Percentiles rank a stretch among this genome's conserved stretches.
These are phyloP conservation scores for Lochmaea crataegi DNA, from an alignment of 2,888 invertebrate genomes.

Conservation along the genomic window DNA sequence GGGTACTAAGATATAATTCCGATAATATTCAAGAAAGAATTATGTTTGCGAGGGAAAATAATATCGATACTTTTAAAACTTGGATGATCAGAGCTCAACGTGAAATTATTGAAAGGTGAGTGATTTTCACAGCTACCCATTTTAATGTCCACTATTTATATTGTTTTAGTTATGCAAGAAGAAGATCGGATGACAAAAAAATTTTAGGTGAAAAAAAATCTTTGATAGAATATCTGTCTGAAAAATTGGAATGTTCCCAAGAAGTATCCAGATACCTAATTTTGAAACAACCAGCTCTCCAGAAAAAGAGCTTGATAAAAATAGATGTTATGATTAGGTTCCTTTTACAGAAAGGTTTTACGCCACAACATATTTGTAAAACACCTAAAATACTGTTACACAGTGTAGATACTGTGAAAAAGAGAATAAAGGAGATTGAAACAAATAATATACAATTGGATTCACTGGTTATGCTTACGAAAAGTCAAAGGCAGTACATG, in stretches of 20 bases:
- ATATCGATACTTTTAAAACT: slow-evolving; percentile 63
- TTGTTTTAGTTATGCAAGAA: slow-evolving; percentile 60
- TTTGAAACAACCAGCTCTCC: slow-evolving; percentile 61
- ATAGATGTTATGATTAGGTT: slow-evolving; percentile 65
- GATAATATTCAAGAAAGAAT: slow-evolving; percentile 58
- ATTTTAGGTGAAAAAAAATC: slow-evolving; percentile 61
- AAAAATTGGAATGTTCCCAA: slow-evolving; percentile 60
- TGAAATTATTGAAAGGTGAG: slow-evolving; percentile 61
- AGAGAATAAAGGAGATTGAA: slow-evolving; percentile 60
- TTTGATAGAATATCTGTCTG: slow-evolving; percentile 62
- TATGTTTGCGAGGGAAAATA: slow-evolving; percentile 55
- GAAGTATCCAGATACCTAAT: slow-evolving; percentile 58
- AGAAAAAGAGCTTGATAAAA: slow-evolving; percentile 63
- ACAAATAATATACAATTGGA: slow-evolving; percentile 55
- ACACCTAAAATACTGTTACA: slow-evolving; percentile 65
- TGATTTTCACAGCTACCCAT: slow-evolving; percentile 17
- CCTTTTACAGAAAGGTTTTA: slow-evolving; percentile 62
- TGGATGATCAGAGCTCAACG: slow-evolving; percentile 66
- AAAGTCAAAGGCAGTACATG: slow-evolving; percentile 61
- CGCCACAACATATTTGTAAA: slow-evolving; percentile 60
- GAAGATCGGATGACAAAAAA: slow-evolving; percentile 59
- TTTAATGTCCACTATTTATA: not conserved
- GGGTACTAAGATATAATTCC: slow-evolving; percentile 63
- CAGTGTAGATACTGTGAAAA: slow-evolving; percentile 62
- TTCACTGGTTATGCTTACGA: slow-evolving; percentile 59